A percentile compares a stretch with the other conserved stretches of the same genome.
Conservation (phyloP, 2,888 invertebrate species). For the Pachydiplax longipennis region DNA sequence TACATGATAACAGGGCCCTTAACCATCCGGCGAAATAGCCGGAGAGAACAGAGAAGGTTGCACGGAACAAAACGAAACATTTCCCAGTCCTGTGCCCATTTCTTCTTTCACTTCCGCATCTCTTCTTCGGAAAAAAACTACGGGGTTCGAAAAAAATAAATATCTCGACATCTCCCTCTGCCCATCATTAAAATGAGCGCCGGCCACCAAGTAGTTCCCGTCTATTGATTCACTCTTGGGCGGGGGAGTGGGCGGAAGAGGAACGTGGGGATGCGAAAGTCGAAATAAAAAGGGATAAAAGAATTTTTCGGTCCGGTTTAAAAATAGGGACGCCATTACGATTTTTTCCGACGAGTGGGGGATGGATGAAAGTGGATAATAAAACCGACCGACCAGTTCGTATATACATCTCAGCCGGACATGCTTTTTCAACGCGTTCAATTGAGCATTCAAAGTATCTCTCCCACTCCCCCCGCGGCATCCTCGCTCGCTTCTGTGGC, state of each 20-base stretch:
- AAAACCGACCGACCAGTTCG: not conserved
- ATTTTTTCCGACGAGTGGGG: not conserved
- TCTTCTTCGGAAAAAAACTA: not conserved
- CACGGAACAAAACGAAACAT: not conserved
- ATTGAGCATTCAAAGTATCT: slow-evolving; percentile 15
- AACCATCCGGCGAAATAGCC: too few species aligned
- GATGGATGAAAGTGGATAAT: slow-evolving; percentile 22
- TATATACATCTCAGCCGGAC: not conserved
- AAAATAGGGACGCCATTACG: not conserved
- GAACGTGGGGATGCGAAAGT: not conserved
- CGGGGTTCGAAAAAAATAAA: not conserved
- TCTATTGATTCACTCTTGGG: not conserved
- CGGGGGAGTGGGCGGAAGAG: not conserved
- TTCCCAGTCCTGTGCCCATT: not conserved
- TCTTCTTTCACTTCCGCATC: not conserved
- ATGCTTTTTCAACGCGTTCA: slow-evolving; percentile 3
- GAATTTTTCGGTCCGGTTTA: not conserved
- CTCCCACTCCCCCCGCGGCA: not conserved
- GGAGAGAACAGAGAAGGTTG: too few species aligned
- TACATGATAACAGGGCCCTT: too few species aligned
- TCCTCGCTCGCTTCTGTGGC: not conserved
- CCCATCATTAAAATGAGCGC: not conserved
- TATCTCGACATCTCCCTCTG: not conserved
- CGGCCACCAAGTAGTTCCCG: not conserved
- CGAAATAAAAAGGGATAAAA: not conserved